Percentiles rank a stretch among this genome's conserved stretches.
Conservation (phyloP, 2,888 invertebrate species). For the Metacarcinus magister region DNA sequence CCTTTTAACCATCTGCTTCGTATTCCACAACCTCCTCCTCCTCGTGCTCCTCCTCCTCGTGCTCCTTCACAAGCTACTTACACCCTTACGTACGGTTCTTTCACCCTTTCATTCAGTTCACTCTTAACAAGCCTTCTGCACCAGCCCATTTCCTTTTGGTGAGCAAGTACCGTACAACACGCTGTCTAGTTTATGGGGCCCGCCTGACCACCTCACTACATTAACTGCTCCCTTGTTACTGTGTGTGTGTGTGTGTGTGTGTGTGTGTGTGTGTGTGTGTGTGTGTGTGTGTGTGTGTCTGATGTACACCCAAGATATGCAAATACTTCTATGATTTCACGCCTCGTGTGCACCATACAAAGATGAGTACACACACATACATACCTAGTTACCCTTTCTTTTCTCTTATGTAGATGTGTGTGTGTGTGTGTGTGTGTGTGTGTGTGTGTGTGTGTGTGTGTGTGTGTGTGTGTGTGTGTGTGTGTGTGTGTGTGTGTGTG, state of each 20-base stretch:
- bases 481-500: neutral
- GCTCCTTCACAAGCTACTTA: neutral
- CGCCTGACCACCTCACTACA: neutral
- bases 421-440: constrained; percentile 26
- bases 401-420: neutral
- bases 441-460: constrained; percentile 26
- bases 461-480: constrained; percentile 26
- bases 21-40: neutral
- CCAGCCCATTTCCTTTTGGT: neutral
- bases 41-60: neutral
- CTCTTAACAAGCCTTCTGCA: neutral
- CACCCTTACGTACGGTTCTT: neutral
- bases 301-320: neutral
- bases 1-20: neutral
- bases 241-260: constrained; percentile 39
- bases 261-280: constrained; percentile 39
- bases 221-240: constrained; percentile 26
- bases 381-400: neutral
- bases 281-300: constrained; percentile 21
- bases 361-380: neutral
- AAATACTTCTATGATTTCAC: neutral
- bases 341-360: neutral
- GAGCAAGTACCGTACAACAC: constrained; percentile 16
- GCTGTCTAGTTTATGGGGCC: neutral
- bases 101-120: neutral